Percentiles rank a stretch among this genome's conserved stretches.
These are phyloP conservation scores for Drosophila mulleri DNA, from an alignment of 2,888 invertebrate species.

Conservation along the genomic window DNA sequence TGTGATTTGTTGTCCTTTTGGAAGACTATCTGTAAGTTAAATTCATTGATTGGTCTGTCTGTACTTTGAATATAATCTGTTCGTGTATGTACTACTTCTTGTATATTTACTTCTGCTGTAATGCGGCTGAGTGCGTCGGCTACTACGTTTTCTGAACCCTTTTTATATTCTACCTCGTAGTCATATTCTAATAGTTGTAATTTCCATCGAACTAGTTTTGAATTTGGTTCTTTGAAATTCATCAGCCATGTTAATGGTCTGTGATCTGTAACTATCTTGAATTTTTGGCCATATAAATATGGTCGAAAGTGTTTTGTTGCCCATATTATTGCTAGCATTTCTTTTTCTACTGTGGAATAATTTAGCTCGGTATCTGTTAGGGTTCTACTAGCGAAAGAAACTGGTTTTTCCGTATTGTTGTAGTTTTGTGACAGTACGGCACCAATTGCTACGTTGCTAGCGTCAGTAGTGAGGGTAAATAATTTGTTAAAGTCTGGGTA, in stretches of 20 bases:
- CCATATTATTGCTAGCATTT: constrained; percentile 21
- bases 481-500: constrained; percentile 12
- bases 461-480: constrained; percentile 8
- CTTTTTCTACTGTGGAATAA: constrained; percentile 23
- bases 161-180: background rate
- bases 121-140: background rate
- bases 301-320: constrained; percentile 72
- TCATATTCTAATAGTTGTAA: background rate
- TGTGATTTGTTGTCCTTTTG: background rate
- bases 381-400: constrained; percentile 24
- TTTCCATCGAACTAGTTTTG: background rate
- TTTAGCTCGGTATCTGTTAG: constrained; percentile 9
- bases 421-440: constrained; percentile 13
- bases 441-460: constrained; percentile 19
- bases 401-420: constrained; percentile 9
- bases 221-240: background rate
- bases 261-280: constrained; percentile 83
- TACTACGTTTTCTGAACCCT: background rate
- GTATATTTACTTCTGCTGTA: background rate
- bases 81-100: background rate
- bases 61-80: background rate
- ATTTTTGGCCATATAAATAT: constrained; percentile 78
- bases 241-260: background rate
- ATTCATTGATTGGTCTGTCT: background rate
- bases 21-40: background rate